Base-by-base conservation (phyloP, 2,113 vertebrate genomes). In the Psittacula cyanocephala region DNA sequence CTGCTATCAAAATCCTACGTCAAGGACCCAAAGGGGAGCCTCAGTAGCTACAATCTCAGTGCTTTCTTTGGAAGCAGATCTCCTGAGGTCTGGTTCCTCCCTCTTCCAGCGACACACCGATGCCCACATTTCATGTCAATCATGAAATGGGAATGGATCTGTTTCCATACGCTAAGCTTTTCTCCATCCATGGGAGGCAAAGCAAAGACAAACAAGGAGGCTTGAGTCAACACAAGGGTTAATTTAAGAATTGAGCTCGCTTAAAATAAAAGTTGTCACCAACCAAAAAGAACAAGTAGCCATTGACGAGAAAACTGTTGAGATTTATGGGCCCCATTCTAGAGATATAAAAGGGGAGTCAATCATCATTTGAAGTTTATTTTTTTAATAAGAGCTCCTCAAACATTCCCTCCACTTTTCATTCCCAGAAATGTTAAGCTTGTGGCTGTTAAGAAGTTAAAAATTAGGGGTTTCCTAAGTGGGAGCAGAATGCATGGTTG, bases 211-310 rank as follows among this genome's bases (percentile, higher is more conserved):
- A 96, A 95, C 89, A 96, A 92, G 64, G 31, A 92, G 81, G n/a
- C 35, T 24, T 78, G 95, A 94, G 95, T 95, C 95, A 94, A 94
- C 85, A 91, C 57, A 95, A 95, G 95, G 92, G 95, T 96, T 96
- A 96, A 97, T 79, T 86, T 90, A 94, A 93, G 89, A 94, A 94
- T 68, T 55, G 71, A 90, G 67, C 64, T 93, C 3, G 13, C 86
- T 96, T 92, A 92, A 97, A 97, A 96, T 96, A 95, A 91, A 95
- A 96, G 89, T 92, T 97, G 96, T 97, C 95, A 97, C 93, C 86
- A 96, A 93, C 63, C 77, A 84, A 80, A 95, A 93, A 81, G 95
- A 97, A 97, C 95, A 97, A 97, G 91, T 69, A 92, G 77, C 94
- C 89, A 97, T 97, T 97, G 95, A 97, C 72, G 91, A 96, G 94